Conservation (phyloP, 2,888 invertebrate species). For the Automeris io region DNA sequence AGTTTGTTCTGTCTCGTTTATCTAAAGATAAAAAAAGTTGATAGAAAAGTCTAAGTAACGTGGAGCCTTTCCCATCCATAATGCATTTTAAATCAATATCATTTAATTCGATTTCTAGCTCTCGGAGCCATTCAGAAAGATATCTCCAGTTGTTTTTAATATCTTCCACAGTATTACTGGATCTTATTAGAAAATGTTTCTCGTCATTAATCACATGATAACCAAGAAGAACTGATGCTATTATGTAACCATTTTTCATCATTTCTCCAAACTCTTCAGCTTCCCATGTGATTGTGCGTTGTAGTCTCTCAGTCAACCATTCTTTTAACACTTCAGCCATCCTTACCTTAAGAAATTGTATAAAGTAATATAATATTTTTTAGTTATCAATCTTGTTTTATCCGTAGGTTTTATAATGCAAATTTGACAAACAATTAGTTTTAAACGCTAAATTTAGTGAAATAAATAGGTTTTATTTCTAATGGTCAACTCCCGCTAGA, state of each 20-base stretch:
- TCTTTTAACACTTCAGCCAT: constrained; percentile 79
- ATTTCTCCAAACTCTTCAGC: constrained; percentile 72
- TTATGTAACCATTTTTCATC: constrained; percentile 76
- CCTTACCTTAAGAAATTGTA: no score
- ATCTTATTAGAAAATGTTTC: constrained; percentile 65
- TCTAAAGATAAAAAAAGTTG: constrained; percentile 78
- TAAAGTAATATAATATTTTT: no score
- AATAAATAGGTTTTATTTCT: no score
- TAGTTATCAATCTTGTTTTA: no score
- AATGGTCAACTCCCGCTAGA: no score
- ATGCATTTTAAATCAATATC: constrained; percentile 64
- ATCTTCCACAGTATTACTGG: constrained; percentile 50
- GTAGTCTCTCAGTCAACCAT: constrained; percentile 77
- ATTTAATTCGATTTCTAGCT: constrained; percentile 60
- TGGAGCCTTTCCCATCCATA: constrained; percentile 64
- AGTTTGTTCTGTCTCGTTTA: constrained; percentile 73
- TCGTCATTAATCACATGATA: constrained; percentile 78
- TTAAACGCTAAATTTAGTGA: no score
- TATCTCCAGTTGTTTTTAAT: constrained; percentile 71
- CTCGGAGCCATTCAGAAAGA: constrained; percentile 70
- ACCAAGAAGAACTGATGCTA: constrained; percentile 74
- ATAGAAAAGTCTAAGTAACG: constrained; percentile 77
- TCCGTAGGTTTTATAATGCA: no score
- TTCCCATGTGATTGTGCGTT: constrained; percentile 70
- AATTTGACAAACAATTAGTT: no score